Evolutionary conservation across 1,140 invertebrate species (phyloP).

Genomic region (Hetaerina americana): DNA sequence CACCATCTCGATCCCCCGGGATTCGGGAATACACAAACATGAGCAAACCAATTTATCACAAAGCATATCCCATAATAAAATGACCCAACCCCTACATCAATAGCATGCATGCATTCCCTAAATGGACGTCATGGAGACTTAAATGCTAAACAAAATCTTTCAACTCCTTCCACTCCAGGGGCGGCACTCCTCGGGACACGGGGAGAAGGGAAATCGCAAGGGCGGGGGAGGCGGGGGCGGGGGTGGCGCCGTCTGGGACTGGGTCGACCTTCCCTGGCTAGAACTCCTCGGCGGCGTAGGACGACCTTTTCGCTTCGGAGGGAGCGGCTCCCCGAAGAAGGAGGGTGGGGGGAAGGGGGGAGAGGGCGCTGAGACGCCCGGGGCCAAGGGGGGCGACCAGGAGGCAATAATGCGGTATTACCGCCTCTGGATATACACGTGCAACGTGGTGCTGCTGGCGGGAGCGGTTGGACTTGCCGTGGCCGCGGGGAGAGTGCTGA

Average conservation of each 20-base stretch:
- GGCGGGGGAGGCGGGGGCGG: not conserved
- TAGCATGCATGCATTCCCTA: too few relatives aligned
- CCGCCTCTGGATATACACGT: conserved; percentile 84
- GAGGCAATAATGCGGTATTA: conserved; percentile 48
- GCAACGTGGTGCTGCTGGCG: conserved; percentile 71
- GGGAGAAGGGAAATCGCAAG: not conserved
- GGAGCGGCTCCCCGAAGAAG: not conserved
- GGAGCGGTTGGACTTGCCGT: conserved; percentile 67
- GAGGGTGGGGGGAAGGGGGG: conserved; percentile 17
- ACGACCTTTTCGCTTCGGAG: not conserved
- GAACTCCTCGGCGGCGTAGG: not conserved
- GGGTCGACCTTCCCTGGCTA: not conserved
- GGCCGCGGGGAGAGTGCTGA: conserved; percentile 48
- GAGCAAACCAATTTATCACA: too few relatives aligned
- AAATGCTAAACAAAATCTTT: too few relatives aligned
- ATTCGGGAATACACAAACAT: too few relatives aligned
- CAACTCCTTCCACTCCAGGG: too few relatives aligned
- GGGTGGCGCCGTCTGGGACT: not conserved
- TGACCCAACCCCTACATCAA: too few relatives aligned
- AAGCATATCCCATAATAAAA: too few relatives aligned
- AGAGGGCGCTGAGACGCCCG: conserved; percentile 15
- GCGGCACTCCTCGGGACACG: not conserved
- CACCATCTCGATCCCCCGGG: too few relatives aligned
- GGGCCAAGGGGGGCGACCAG: not conserved
- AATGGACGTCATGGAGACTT: too few relatives aligned